Percentiles rank a stretch among this genome's conserved stretches.
These are phyloP conservation scores for Podarcis cretensis DNA, from an alignment of 2,113 vertebrate genomes.

Conservation along the genomic window DNA sequence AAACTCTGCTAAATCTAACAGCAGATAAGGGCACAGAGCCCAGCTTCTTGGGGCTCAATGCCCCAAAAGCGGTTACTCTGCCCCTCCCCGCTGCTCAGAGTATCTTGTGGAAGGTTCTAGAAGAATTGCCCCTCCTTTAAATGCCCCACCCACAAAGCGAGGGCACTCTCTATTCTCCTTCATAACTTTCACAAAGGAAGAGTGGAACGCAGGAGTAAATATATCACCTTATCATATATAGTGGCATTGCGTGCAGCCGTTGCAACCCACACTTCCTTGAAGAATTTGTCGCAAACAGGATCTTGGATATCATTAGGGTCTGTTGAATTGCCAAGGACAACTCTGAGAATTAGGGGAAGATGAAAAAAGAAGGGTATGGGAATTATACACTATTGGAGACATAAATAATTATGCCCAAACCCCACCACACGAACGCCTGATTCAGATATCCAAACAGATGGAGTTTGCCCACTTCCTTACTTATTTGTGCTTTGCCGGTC, in stretches of 20 bases:
- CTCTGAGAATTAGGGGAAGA: constrained; percentile 71
- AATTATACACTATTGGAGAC: background rate
- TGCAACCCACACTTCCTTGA: constrained; percentile 95
- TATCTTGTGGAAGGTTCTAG: background rate
- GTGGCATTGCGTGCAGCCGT: constrained; percentile 90
- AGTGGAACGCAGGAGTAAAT: accelerated
- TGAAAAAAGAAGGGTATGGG: background rate
- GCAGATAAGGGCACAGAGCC: no score
- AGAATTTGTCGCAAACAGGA: constrained; percentile 93
- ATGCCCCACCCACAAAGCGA: background rate
- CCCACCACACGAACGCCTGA: no score
- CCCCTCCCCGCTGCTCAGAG: background rate
- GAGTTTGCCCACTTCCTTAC: no score
- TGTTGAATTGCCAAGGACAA: constrained; percentile 82
- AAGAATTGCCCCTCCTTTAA: background rate
- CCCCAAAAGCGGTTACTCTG: background rate
- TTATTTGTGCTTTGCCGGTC: no score
- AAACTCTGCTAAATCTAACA: background rate
- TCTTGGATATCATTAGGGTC: constrained; percentile 86
- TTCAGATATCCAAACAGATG: no score
- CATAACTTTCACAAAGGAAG: background rate
- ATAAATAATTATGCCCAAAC: no score
- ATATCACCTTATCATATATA: constrained; percentile 90
- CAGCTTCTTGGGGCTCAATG: background rate
- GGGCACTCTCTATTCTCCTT: background rate